Conservation (phyloP, 2,888 invertebrate genomes). For the Aleiodes alternator region DNA sequence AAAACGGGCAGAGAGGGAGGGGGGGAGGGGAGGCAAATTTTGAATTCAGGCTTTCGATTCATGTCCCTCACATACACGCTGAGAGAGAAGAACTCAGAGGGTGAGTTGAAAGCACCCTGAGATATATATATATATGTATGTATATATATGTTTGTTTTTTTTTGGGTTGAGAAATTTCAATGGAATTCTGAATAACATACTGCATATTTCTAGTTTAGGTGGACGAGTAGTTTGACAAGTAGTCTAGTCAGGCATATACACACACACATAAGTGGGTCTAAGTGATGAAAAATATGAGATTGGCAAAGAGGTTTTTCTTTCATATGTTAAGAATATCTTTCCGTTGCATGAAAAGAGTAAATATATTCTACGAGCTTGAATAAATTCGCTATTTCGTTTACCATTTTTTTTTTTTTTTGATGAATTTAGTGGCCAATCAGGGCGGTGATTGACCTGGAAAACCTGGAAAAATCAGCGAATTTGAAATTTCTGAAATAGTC, state of each 20-base stretch:
- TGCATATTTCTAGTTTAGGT: background rate
- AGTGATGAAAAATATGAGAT: background rate
- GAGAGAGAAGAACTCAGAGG: background rate
- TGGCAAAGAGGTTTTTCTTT: background rate
- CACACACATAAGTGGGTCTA: background rate
- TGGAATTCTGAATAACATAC: background rate
- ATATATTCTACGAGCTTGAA: too few species aligned
- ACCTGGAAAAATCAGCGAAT: too few species aligned
- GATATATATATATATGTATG: too few species aligned
- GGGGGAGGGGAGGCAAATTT: background rate
- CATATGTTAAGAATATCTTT: too few species aligned
- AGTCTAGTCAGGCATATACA: background rate
- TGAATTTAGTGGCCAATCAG: too few species aligned
- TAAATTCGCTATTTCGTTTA: too few species aligned
- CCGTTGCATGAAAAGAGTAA: too few species aligned
- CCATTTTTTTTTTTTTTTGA: too few species aligned
- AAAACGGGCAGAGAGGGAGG: too few species aligned
- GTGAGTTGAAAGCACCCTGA: too few species aligned
- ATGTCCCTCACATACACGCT: background rate
- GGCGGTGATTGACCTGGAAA: too few species aligned
- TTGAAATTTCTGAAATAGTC: too few species aligned
- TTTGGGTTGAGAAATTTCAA: background rate
- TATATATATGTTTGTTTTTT: slow-evolving; percentile 5
- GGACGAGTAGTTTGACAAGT: slow-evolving; percentile 19
- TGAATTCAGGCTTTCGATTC: background rate